Percentiles rank a stretch among this genome's conserved stretches.
These are phyloP conservation scores for Glossophaga mutica DNA, from an alignment of 2,797 vertebrate species.

Conservation along the genomic window DNA sequence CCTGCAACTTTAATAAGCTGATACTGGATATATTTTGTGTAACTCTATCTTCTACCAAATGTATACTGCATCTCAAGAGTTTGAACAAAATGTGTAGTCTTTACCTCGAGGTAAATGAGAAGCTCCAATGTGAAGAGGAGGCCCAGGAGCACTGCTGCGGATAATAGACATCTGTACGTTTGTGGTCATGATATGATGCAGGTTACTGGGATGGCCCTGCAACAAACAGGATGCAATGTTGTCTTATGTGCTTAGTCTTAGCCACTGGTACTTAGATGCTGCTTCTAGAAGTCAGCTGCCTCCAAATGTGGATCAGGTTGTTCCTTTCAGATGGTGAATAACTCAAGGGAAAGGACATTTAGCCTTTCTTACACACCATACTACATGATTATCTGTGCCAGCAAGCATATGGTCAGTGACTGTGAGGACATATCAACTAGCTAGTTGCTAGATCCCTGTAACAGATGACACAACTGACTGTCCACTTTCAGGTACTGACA, in stretches of 20 bases:
- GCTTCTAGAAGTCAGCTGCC: background rate
- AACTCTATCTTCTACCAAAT: background rate
- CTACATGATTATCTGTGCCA: background rate
- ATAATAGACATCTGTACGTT: conserved; percentile 96
- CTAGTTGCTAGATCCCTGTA: background rate
- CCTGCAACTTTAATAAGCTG: background rate
- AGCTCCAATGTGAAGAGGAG: conserved; percentile 91
- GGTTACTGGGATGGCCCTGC: conserved; percentile 94
- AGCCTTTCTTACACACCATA: background rate
- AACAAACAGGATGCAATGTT: background rate
- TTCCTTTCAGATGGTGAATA: background rate
- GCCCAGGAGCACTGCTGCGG: conserved; percentile 88
- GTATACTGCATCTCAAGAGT: background rate
- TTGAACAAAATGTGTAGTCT: background rate
- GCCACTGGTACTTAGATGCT: background rate
- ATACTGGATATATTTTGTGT: background rate
- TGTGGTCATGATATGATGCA: conserved; percentile 95
- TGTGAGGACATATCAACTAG: background rate
- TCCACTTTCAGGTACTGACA: background rate
- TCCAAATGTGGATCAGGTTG: background rate
- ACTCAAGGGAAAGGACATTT: background rate
- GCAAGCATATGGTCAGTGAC: background rate
- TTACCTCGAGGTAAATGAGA: conserved; percentile 97
- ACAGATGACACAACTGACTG: background rate
- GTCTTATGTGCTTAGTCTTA: background rate